Percentiles rank a stretch among this genome's conserved stretches.
These are phyloP conservation scores for Cantharis lateralis DNA, from an alignment of 2,888 invertebrate species.

Conservation along the genomic window DNA sequence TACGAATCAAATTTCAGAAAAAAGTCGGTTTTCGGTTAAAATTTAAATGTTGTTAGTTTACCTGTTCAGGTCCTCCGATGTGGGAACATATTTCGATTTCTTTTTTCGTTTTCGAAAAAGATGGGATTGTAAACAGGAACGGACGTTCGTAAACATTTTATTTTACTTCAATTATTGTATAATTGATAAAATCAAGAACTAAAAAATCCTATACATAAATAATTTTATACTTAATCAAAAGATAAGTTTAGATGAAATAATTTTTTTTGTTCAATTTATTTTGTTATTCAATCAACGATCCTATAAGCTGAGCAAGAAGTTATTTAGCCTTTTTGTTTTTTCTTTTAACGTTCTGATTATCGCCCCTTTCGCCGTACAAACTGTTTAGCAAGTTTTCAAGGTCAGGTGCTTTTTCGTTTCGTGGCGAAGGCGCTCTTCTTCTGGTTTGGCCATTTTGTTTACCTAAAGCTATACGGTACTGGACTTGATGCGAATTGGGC, in stretches of 20 bases:
- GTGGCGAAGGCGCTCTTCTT: slow-evolving; percentile 39
- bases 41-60: too few species aligned
- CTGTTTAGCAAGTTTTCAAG: slow-evolving; percentile 82
- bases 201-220: slow-evolving; percentile 57
- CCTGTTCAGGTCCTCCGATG: too few species aligned
- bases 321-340: slow-evolving; percentile 48
- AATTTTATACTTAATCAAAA: slow-evolving; percentile 89
- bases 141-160: neutral
- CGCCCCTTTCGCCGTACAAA: slow-evolving; percentile 70
- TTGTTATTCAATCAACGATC: neutral
- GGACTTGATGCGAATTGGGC: slow-evolving; percentile 90
- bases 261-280: neutral
- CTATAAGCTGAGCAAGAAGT: slow-evolving; percentile 21
- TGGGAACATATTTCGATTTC: too few species aligned
- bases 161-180: neutral
- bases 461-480: slow-evolving; percentile 83
- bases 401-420: slow-evolving; percentile 73
- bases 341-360: slow-evolving; percentile 40
- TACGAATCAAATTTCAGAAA: too few species aligned
- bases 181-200: neutral
- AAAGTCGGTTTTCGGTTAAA: too few species aligned
- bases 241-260: neutral
- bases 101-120: too few species aligned
- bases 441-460: slow-evolving; percentile 58
- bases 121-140: neutral